Evolutionary conservation across 2,113 vertebrate species (phyloP), one percentile per base, ranked within the genome.

Genomic region (Nerophis lumbriciformis): DNA sequence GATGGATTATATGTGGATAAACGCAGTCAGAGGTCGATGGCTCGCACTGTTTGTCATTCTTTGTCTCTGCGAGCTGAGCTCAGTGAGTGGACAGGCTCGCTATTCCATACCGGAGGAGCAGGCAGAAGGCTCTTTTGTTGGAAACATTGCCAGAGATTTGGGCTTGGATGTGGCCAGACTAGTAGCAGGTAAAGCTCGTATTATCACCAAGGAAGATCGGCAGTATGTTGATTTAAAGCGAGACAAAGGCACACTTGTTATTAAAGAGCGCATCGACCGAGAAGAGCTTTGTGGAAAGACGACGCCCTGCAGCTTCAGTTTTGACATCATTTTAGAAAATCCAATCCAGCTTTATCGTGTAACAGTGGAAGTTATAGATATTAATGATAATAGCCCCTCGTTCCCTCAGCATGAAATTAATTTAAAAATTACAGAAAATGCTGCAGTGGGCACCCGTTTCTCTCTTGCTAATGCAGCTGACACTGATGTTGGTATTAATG

Each of bases 251-350:
- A 78, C 78, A 6, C 83, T 94, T 44, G 66, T 84, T 14, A 64
- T 93, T 52, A 91, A 85, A 51, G 87, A 90, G 61, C 88, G 84
- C 73, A 87, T 95, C 44, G 93, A 94, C 77, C 65, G 93, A 65
- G 94, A 94, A 39, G 71, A 78, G 5, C 76, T 94, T 51, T 95
- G 93, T 49, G 82, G 83, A 37, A 84, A 88, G 71, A 81, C 57
- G 1, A 84, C 90, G 58, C 88, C 88, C 42, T 94, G 92, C 48
- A 80, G 90, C 62, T 81, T 93, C 53, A 87, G 81, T 66, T 92
- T 92, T 56, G 90, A 93, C 59, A 50, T 93, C 0, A 82, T 94
- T 68, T 21, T 93, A 61, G 87, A 90, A 73, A 88, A 85, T 16
- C 89, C 89, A 0, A 84, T 89, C n/a, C 73, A 88, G 71, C 77